phyloP scores from a whole-genome alignment of 2,888 invertebrate genomes.

The Drosophila nr. perissopoda region DNA sequence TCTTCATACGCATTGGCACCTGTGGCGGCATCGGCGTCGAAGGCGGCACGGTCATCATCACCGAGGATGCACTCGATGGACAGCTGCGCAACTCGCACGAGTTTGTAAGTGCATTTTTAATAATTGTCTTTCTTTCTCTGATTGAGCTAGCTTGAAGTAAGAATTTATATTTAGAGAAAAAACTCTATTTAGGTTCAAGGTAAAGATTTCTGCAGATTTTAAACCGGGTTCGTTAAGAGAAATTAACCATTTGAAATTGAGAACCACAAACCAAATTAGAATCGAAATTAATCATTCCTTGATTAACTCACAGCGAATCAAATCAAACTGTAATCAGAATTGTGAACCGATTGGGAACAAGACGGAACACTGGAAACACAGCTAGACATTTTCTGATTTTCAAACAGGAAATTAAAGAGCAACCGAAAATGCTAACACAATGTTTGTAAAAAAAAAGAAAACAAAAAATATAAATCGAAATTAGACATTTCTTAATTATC shows the following conservation, averaged over 20 bases:
- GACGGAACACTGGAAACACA: background rate
- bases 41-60: slow-evolving; percentile 96
- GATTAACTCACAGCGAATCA: background rate
- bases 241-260: background rate
- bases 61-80: slow-evolving; percentile 96
- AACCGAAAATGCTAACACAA: background rate
- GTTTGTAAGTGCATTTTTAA: slow-evolving; percentile 87
- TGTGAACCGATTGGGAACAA: background rate
- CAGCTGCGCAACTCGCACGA: slow-evolving; percentile 92
- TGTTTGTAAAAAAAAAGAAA: no score
- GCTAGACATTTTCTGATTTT: background rate
- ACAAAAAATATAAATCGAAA: background rate
- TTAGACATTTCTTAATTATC: background rate
- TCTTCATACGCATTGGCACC: slow-evolving; percentile 97
- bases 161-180: background rate
- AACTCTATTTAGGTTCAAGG: background rate
- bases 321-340: background rate
- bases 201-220: background rate
- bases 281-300: background rate
- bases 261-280: background rate
- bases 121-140: background rate
- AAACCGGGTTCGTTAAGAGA: background rate
- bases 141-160: background rate
- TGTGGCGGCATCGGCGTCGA: slow-evolving; percentile 97
- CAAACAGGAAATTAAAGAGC: background rate